A percentile compares a stretch with the other conserved stretches of the same genome.
These are phyloP conservation scores for Drosophila colorata DNA, from an alignment of 2,888 invertebrate genomes.

Conservation along the genomic window DNA sequence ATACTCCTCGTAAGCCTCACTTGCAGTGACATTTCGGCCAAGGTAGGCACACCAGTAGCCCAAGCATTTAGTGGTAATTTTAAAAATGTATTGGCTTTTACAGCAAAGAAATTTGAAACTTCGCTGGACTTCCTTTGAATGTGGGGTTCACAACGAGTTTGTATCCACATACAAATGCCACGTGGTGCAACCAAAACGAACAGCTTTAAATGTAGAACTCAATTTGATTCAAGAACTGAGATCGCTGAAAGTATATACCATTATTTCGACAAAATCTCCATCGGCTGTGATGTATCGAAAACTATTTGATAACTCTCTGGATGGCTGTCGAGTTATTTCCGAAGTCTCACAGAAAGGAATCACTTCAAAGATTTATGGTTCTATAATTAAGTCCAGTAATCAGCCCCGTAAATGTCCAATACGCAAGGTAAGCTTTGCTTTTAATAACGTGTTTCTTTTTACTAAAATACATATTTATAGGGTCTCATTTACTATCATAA, in stretches of 20 bases:
- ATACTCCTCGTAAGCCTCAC: not conserved
- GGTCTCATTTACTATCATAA: slow-evolving; percentile 2
- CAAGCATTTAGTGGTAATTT: too few species aligned
- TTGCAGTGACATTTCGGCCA: not conserved
- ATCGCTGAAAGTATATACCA: not conserved
- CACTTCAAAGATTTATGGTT: not conserved
- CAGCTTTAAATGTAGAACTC: not conserved
- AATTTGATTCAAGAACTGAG: slow-evolving; percentile 5
- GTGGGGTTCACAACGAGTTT: not conserved
- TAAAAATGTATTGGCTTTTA: too few species aligned
- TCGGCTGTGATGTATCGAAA: not conserved
- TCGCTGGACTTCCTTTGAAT: slow-evolving; percentile 2
- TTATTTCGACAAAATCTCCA: not conserved
- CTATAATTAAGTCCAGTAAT: slow-evolving; percentile 2
- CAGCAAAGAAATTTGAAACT: not conserved
- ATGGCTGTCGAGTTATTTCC: not conserved
- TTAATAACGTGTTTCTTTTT: not conserved
- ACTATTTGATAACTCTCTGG: not conserved
- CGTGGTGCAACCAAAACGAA: not conserved
- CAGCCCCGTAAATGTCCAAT: slow-evolving; percentile 5
- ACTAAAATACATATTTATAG: not conserved
- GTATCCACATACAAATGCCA: slow-evolving; percentile 1
- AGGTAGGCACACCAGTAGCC: not conserved
- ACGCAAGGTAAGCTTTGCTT: not conserved
- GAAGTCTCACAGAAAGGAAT: not conserved